These are phyloP conservation scores for Netelia virgata DNA, from an alignment of 2,888 invertebrate genomes.

Conservation along the genomic window DNA sequence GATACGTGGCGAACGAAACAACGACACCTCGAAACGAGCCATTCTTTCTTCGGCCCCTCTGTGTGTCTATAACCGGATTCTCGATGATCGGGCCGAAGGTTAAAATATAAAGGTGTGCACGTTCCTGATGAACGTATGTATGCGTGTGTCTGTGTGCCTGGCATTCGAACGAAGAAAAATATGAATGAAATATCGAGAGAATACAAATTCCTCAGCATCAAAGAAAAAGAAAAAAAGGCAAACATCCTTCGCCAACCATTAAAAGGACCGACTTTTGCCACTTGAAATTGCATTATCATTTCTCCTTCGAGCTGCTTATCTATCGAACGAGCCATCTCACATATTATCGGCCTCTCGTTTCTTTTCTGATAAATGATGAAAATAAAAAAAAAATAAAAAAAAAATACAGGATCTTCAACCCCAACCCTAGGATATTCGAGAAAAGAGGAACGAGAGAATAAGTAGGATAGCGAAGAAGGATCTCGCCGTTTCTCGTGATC, in stretches of 20 bases:
- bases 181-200: constrained; percentile 59
- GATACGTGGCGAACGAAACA: constrained; percentile 67
- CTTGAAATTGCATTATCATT: constrained; percentile 32
- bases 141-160: constrained; percentile 20
- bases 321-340: constrained; percentile 34
- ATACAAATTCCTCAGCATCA: constrained; percentile 50
- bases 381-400: constrained; percentile 15
- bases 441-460: constrained; percentile 48
- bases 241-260: constrained; percentile 10
- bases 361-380: constrained; percentile 23
- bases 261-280: constrained; percentile 12
- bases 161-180: constrained; percentile 55
- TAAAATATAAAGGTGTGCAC: constrained; percentile 19
- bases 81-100: constrained; percentile 51
- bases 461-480: constrained; percentile 45
- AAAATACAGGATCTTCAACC: constrained; percentile 1
- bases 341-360: constrained; percentile 31
- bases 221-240: constrained; percentile 14
- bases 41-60: constrained; percentile 61
- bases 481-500: constrained; percentile 33
- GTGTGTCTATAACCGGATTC: constrained; percentile 61
- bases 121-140: constrained; percentile 20
- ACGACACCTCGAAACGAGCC: constrained; percentile 69
- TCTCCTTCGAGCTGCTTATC: constrained; percentile 18
- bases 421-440: constrained; percentile 6